These are phyloP conservation scores for Drosophila pseudoananassae DNA, from an alignment of 1,140 invertebrate species.

Conservation along the genomic window DNA sequence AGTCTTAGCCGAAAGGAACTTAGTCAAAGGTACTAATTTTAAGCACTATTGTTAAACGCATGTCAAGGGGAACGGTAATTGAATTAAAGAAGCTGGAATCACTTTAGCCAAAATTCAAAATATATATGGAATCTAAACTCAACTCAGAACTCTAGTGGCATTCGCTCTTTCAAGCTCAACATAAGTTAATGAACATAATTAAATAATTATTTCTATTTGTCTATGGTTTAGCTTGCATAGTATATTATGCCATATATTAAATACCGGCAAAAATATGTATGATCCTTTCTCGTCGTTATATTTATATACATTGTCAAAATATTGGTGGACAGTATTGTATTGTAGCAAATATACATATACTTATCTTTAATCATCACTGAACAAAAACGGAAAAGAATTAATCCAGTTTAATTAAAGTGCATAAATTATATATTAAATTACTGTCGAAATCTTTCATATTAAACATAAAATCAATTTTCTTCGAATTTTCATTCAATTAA, in stretches of 20 bases:
- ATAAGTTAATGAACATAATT: constrained; percentile 59
- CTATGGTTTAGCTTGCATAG: constrained; percentile 66
- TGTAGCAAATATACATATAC: constrained; percentile 70
- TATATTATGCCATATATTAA: constrained; percentile 54
- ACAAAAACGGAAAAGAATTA: constrained; percentile 43
- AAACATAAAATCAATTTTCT: constrained; percentile 60
- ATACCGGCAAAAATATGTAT: constrained; percentile 41
- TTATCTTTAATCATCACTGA: constrained; percentile 69
- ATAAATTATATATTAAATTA: constrained; percentile 74
- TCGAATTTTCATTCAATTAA: constrained; percentile 68
- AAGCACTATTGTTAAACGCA: constrained; percentile 73
- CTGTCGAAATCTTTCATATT: constrained; percentile 61
- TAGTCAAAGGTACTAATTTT: constrained; percentile 78
- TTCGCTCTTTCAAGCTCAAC: constrained; percentile 64
- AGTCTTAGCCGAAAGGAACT: constrained; percentile 74
- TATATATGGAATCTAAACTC: constrained; percentile 37
- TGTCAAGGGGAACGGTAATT: constrained; percentile 36
- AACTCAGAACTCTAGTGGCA: constrained; percentile 54
- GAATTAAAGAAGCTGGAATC: constrained; percentile 19
- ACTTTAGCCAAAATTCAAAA: constrained; percentile 36
- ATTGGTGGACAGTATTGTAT: constrained; percentile 75
- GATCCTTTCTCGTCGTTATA: constrained; percentile 69
- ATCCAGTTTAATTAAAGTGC: constrained; percentile 73
- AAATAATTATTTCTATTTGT: constrained; percentile 59
- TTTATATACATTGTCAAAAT: constrained; percentile 72